Evolutionary conservation across 2,113 vertebrate species (phyloP), one percentile per base, ranked within the genome.

Genomic region (Macaca fascicularis): DNA sequence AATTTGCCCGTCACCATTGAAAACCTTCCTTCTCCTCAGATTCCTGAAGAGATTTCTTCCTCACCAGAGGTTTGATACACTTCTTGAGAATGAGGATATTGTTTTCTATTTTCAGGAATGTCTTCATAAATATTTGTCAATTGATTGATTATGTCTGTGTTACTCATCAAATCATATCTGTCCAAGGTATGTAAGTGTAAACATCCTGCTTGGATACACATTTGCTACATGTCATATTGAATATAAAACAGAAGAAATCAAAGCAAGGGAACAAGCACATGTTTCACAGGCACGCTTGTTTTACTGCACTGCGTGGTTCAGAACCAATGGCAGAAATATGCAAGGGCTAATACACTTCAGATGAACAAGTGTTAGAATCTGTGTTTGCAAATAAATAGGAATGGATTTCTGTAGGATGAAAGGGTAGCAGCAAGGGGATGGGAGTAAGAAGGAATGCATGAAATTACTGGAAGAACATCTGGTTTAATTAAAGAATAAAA

Each of bases 381-480:
- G 86, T 89, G 93, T 94, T 89, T 89, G 87, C n/a, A 38, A 93
- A 94, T 91, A 95, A 95, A 79, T 79, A 97, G 92, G 92, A 94
- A 87, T 92, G 74, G 50, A 84, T 95, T 97, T 97, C 83, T 67
- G 85, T 64, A 89, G 95, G 81, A 95, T 38, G 40, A 59, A 78
- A 95, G 79, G 64, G 69, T 83, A 84, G 75, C 8, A 43, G 69
- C 61, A 89, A 93, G 78, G n/a, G 40, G 87, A 12, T 16, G 8
- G 90, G 38, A 32, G 48, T 25, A 75, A 80, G 64, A 76, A 97
- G 23, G 95, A 96, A 92, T 96, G 90, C 87, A 25, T 80, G 90
- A 74, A 95, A 96, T 95, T 92, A 76, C 75, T 92, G 81, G 55
- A 92, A 87, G 90, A 93, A 95, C 98, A 96, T 97, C 92, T 97